These are phyloP conservation scores for Homarus gammarus DNA, from an alignment of 2,888 invertebrate species.

Conservation along the genomic window DNA sequence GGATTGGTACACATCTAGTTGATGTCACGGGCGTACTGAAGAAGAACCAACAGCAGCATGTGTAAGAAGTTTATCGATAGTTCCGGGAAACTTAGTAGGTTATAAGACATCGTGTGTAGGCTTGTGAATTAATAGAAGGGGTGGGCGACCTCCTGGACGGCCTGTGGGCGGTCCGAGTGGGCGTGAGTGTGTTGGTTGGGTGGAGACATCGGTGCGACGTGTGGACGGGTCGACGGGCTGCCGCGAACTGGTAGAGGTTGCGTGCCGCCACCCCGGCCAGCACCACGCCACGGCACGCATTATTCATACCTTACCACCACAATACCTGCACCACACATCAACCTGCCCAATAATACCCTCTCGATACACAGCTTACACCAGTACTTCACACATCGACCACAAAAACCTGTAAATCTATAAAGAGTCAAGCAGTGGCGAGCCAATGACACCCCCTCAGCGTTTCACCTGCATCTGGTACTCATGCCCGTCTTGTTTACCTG, in stretches of 20 bases:
- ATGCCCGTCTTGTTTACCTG: background rate
- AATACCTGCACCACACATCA: slow-evolving; percentile 52
- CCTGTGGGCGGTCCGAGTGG: slow-evolving; percentile 42
- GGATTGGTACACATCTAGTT: slow-evolving; percentile 31
- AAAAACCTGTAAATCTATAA: background rate
- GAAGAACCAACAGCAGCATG: background rate
- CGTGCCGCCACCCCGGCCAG: slow-evolving; percentile 49
- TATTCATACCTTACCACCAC: slow-evolving; percentile 57
- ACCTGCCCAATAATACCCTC: slow-evolving; percentile 1
- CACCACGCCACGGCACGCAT: slow-evolving; percentile 50
- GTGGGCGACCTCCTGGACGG: slow-evolving; percentile 35
- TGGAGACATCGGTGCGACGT: slow-evolving; percentile 58
- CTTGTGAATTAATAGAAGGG: slow-evolving; percentile 18
- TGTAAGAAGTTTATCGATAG: slow-evolving; percentile 9
- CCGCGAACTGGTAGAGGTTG: slow-evolving; percentile 53
- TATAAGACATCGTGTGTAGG: slow-evolving; percentile 17
- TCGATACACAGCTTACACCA: background rate
- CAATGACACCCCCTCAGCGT: slow-evolving; percentile 10
- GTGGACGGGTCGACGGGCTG: slow-evolving; percentile 59
- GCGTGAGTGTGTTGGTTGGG: slow-evolving; percentile 54
- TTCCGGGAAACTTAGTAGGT: slow-evolving; percentile 8
- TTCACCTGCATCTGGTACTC: slow-evolving; percentile 39
- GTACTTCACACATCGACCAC: background rate
- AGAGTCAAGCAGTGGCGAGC: background rate
- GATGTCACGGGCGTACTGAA: slow-evolving; percentile 17